Evolutionary conservation across 2,888 invertebrate genomes (phyloP), one percentile per base, ranked within the genome.

Genomic region (Cheilosia vulpina): DNA sequence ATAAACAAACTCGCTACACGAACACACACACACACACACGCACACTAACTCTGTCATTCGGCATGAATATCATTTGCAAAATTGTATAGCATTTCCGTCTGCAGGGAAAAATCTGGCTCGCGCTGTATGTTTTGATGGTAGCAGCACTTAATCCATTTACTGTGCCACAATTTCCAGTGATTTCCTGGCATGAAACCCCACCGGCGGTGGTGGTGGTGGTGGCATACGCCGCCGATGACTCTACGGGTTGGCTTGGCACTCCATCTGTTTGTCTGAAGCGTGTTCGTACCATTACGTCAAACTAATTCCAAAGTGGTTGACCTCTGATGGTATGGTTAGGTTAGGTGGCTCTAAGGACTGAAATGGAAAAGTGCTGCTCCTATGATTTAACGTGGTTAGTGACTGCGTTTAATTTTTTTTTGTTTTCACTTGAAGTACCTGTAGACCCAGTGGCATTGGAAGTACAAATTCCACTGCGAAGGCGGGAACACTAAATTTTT

Each of bases 291-390:
- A 62, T 78, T 78, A 78, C 83, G 83, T 79, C 83, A 79, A 73
- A 78, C 72, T 69, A 68, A 79, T 69, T 79, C 55, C 73, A 58
- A 68, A 75, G 83, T 84, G 83, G 63, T 84, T 84, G 83, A 84
- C 83, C 83, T 55, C 79, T 75, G 63, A 75, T 83, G 68, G 63
- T 43, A 15, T 11, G 52, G 24, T 52, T 24, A 15, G 47, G 38
- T 78, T 66, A 47, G 62, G 47, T 68, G 72, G 43, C 52, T 62
- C 11, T 31, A 24, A 38, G 73, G 43, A 45, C 41, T 62, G n/a
- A 45, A 52, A 65, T 55, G 45, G 62, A 77, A 68, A 55, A 80
- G 60, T 47, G 24, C 21, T 6, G 41, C 55, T 62, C 34, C 13
- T 58, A 57, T 81, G 63, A 76, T 69, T 81, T 55, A 62, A 75